A percentile compares a stretch with the other conserved stretches of the same genome.
These are phyloP conservation scores for Ammodytes dubius DNA, from an alignment of 2,113 vertebrate species.

Conservation along the genomic window DNA sequence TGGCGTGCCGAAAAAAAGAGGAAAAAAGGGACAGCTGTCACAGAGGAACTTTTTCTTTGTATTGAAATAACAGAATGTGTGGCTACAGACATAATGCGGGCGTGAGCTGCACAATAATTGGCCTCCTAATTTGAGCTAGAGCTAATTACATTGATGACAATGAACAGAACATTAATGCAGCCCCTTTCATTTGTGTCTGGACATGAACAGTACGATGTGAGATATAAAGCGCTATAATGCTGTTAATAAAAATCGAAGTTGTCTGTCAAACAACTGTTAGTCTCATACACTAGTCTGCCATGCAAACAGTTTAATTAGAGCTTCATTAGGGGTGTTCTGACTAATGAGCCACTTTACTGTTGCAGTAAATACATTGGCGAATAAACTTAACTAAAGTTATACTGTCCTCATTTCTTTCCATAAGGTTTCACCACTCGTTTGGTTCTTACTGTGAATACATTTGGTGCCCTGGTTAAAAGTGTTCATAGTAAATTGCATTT, in stretches of 20 bases:
- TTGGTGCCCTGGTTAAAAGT: conserved; percentile 25
- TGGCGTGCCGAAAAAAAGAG: background rate
- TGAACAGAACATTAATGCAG: conserved; percentile 26
- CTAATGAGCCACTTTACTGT: conserved; percentile 51
- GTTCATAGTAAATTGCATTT: conserved; percentile 46
- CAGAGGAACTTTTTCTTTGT: background rate
- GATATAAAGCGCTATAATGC: background rate
- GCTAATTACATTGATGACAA: conserved; percentile 38
- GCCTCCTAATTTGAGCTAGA: conserved; percentile 8
- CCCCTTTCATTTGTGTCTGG: conserved; percentile 10
- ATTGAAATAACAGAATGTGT: background rate
- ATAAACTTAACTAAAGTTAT: conserved; percentile 40
- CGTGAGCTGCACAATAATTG: conserved; percentile 5
- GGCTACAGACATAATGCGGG: background rate
- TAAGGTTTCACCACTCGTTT: conserved; percentile 23
- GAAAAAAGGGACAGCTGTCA: background rate
- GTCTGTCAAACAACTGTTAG: conserved; percentile 35
- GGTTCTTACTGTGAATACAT: conserved; percentile 31
- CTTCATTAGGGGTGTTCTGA: conserved; percentile 38
- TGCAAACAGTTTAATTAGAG: conserved; percentile 39
- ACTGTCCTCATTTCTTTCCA: conserved; percentile 34
- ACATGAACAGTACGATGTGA: conserved; percentile 25
- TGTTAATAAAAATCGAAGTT: conserved; percentile 28
- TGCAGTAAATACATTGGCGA: conserved; percentile 30
- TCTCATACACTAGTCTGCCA: conserved; percentile 6